Evolutionary conservation across 1,140 invertebrate genomes (phyloP).

Genomic region (Drosophila repletoides): DNA sequence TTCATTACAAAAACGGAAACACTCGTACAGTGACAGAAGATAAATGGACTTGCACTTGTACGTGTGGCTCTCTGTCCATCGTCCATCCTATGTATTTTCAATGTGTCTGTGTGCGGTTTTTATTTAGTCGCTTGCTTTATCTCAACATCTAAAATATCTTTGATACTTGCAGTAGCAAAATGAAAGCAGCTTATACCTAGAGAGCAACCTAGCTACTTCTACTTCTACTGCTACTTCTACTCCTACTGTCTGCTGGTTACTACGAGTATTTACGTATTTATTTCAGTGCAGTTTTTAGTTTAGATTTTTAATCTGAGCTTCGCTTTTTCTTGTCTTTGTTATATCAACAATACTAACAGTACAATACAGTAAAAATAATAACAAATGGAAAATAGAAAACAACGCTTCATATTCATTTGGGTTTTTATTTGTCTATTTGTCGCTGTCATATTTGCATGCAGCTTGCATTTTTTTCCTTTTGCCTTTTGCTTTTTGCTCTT

Average conservation of each 20-base stretch:
- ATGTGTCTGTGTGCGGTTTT: slow-evolving; percentile 65
- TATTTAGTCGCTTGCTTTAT: slow-evolving; percentile 77
- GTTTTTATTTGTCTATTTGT: slow-evolving; percentile 65
- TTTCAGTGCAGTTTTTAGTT: slow-evolving; percentile 51
- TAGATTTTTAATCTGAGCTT: slow-evolving; percentile 70
- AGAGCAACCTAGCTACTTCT: too few species aligned
- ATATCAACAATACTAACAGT: slow-evolving; percentile 39
- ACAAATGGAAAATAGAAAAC: slow-evolving; percentile 28
- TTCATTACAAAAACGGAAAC: slow-evolving; percentile 79
- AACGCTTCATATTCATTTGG: slow-evolving; percentile 69
- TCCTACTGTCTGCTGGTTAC: too few species aligned
- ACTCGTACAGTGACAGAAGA: slow-evolving; percentile 78
- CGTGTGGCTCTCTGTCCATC: slow-evolving; percentile 52
- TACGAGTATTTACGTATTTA: slow-evolving; percentile 30
- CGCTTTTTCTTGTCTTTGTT: slow-evolving; percentile 66
- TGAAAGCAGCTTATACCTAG: slow-evolving; percentile 66
- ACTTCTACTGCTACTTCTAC: too few species aligned
- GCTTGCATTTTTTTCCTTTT: slow-evolving; percentile 13
- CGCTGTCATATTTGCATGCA: slow-evolving; percentile 66
- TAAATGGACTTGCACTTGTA: slow-evolving; percentile 78
- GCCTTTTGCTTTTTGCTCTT: slow-evolving; percentile 39
- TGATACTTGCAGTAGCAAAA: slow-evolving; percentile 72
- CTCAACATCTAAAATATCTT: slow-evolving; percentile 72
- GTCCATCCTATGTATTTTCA: neutral
- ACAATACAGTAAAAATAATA: slow-evolving; percentile 12